These are phyloP conservation scores for Balaenoptera acutorostrata DNA, from an alignment of 2,113 vertebrate species.

Conservation along the genomic window DNA sequence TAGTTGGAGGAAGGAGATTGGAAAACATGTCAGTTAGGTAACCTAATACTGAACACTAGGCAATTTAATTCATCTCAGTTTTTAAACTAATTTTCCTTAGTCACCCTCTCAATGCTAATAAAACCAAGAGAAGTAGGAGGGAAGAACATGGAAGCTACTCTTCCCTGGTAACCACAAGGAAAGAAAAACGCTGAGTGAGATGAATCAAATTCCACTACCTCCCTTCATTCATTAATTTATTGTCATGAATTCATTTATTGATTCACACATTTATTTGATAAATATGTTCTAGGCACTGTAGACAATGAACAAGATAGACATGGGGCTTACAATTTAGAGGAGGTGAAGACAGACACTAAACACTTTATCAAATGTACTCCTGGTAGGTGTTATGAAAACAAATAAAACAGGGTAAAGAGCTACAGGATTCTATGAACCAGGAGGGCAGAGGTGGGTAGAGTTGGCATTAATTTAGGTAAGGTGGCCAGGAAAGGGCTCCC, in stretches of 20 bases:
- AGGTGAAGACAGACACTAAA: background rate
- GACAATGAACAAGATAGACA: background rate
- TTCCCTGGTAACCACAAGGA: background rate
- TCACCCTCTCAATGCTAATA: background rate
- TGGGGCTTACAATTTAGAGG: background rate
- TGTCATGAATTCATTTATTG: background rate
- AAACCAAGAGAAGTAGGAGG: background rate
- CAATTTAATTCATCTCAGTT: background rate
- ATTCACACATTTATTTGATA: background rate
- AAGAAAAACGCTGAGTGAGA: background rate
- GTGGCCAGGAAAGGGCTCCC: background rate
- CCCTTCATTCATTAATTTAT: background rate
- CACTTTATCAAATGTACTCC: background rate
- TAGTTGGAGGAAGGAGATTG: background rate
- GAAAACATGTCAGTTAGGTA: background rate
- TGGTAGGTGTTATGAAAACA: background rate
- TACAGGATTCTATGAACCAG: background rate
- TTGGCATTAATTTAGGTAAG: background rate
- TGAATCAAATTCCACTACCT: background rate
- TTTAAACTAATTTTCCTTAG: background rate
- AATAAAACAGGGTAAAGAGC: background rate
- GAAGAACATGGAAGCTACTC: background rate
- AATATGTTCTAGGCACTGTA: background rate
- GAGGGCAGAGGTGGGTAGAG: background rate
- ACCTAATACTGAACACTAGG: background rate